Conservation (phyloP, 2,888 invertebrate genomes). For the Zygaena filipendulae region DNA sequence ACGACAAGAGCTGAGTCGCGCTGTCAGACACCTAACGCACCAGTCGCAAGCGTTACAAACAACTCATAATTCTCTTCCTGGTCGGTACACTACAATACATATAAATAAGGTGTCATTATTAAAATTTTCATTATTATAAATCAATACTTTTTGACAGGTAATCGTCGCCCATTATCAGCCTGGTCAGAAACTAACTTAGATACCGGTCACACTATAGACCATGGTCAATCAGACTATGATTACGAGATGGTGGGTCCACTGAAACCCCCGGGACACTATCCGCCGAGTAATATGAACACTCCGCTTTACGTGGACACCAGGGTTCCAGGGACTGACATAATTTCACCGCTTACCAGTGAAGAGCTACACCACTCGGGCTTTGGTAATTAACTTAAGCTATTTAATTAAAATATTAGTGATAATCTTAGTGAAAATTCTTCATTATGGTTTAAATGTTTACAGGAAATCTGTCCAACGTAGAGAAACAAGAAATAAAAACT, state of each 20-base stretch:
- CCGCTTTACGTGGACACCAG: constrained; percentile 80
- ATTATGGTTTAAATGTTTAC: constrained; percentile 22
- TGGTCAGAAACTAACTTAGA: constrained; percentile 95
- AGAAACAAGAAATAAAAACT: constrained; percentile 91
- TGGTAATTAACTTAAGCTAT: constrained; percentile 27
- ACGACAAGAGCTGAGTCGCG: constrained; percentile 85
- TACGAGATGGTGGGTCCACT: constrained; percentile 29
- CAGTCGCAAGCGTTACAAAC: constrained; percentile 76
- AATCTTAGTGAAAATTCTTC: not conserved
- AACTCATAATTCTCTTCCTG: constrained; percentile 44
- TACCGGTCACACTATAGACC: constrained; percentile 80
- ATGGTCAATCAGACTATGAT: constrained; percentile 63
- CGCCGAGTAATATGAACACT: constrained; percentile 41
- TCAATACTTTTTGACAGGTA: constrained; percentile 31
- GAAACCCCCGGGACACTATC: constrained; percentile 40
- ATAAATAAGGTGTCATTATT: too few species aligned
- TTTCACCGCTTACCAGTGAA: constrained; percentile 50
- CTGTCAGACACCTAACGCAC: constrained; percentile 86
- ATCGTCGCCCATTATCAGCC: constrained; percentile 71
- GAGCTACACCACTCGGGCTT: constrained; percentile 48
- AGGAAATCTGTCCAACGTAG: constrained; percentile 78
- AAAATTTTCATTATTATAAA: too few species aligned
- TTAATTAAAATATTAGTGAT: not conserved
- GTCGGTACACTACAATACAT: constrained; percentile 20
- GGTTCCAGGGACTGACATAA: constrained; percentile 33